Base-by-base conservation (phyloP, 2,113 vertebrate species). In the Phrynosoma blainvillii region DNA sequence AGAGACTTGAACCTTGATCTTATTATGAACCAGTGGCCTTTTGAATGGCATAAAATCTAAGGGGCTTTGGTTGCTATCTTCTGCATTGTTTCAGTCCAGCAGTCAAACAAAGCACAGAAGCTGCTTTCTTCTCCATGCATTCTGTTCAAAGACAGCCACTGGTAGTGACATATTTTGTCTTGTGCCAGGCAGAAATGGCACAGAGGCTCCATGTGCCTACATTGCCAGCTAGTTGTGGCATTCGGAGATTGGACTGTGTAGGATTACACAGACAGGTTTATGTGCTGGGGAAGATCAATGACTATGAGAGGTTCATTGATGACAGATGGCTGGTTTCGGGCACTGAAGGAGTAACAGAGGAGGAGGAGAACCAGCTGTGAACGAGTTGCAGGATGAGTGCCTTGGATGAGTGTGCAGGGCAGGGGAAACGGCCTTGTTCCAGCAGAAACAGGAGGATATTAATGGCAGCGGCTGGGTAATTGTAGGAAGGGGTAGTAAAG, bases 311-410 rank as follows among this genome's bases (percentile, higher is more conserved):
- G 92, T 90, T 92, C 92, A 86, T 85, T 94, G 92, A 93, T 95
- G 92, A 94, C 85, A 94, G 93, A 92, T 91, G 92, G 90, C 92
- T 94, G 90, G 82, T 92, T 96, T 94, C 90, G 66, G 87, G 93
- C 92, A 94, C 93, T 32, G 92, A 95, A 95, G 89, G 90, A 90
- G 84, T 91, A 93, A 92, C 92, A 93, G 91, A 94, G 92, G 89
- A 95, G 93, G 93, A 95, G 94, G 94, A 95, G 95, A 92, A 94
- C 93, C 93, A 94, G 91, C 90, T 95, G 94, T 92, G 94, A 95
- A 85, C 1, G 20, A 94, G 90, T 89, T 94, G 88, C 93, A 85
- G 86, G 90, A 91, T 92, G 92, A 95, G 87, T 89, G 74, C 88
- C 87, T 92, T 94, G 91, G 90, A 95, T 83, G 85, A 32, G 21